Percentiles rank a stretch among this genome's conserved stretches.
These are phyloP conservation scores for Lasiurus borealis DNA, from an alignment of 2,113 vertebrate genomes.

Conservation along the genomic window DNA sequence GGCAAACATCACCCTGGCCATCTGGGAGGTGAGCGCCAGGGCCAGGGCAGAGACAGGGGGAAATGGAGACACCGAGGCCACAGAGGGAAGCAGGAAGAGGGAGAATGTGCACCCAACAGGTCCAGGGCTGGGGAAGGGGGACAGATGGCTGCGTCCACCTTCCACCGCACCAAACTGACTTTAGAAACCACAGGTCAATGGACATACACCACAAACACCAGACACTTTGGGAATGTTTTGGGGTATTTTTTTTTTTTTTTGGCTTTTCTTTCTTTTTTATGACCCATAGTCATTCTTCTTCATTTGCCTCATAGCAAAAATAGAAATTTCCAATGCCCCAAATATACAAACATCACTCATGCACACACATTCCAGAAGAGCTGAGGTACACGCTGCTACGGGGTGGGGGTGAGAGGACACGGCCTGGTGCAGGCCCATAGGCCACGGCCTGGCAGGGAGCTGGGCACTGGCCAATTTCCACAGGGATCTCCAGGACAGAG, in stretches of 20 bases:
- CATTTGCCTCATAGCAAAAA: conserved; percentile 72
- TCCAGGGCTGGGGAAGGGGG: background rate
- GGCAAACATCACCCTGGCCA: no score
- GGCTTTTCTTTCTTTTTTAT: background rate
- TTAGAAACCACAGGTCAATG: background rate
- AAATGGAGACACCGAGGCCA: background rate
- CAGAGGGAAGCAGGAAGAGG: background rate
- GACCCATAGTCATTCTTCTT: conserved; percentile 59
- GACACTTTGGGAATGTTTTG: background rate
- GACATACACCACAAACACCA: background rate
- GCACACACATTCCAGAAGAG: conserved; percentile 34
- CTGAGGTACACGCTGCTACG: conserved; percentile 69
- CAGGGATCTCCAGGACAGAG: accelerated
- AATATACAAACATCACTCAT: conserved; percentile 73
- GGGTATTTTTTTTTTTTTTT: no score
- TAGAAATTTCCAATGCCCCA: conserved; percentile 57
- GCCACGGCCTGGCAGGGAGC: background rate
- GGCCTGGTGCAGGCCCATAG: background rate
- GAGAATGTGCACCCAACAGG: background rate
- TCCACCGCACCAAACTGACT: no score
- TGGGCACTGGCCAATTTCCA: background rate
- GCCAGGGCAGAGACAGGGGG: no score
- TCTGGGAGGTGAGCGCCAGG: no score
- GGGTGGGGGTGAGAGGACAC: accelerated
- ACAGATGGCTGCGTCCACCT: accelerated